Evolutionary conservation across 2,113 vertebrate species (phyloP).

Genomic region (Syrrhaptes paradoxus): DNA sequence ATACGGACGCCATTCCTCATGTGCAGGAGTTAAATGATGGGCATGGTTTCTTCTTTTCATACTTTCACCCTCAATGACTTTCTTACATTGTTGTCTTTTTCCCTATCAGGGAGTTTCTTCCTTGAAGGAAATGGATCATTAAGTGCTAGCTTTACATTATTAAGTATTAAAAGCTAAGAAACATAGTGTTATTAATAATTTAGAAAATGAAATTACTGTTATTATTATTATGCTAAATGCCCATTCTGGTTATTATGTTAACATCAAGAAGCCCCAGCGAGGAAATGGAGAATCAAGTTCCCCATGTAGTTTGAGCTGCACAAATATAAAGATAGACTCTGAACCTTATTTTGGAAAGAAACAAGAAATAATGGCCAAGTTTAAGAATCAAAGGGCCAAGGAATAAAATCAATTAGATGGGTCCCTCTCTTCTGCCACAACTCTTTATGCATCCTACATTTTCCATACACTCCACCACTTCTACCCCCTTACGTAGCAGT

Average conservation of each 20-base stretch:
- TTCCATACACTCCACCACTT: background rate
- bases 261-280: background rate
- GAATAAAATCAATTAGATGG: background rate
- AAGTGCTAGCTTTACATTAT: background rate
- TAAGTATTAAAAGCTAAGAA: constrained; percentile 43
- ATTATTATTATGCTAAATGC: constrained; percentile 32
- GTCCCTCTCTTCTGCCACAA: background rate
- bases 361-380: background rate
- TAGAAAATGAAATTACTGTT: constrained; percentile 38
- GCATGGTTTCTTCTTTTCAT: background rate
- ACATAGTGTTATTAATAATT: constrained; percentile 28
- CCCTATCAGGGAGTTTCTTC: background rate
- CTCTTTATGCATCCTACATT: accelerated
- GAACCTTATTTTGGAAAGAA: background rate
- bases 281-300: background rate
- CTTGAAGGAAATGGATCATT: background rate
- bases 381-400: background rate
- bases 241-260: background rate
- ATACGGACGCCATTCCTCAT: background rate
- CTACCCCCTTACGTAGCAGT: background rate
- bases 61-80: background rate
- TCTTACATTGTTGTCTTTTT: background rate
- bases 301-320: background rate
- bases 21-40: background rate
- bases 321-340: background rate